These are phyloP conservation scores for Dinocampus coccinellae DNA, from an alignment of 2,888 invertebrate genomes.

Conservation along the genomic window DNA sequence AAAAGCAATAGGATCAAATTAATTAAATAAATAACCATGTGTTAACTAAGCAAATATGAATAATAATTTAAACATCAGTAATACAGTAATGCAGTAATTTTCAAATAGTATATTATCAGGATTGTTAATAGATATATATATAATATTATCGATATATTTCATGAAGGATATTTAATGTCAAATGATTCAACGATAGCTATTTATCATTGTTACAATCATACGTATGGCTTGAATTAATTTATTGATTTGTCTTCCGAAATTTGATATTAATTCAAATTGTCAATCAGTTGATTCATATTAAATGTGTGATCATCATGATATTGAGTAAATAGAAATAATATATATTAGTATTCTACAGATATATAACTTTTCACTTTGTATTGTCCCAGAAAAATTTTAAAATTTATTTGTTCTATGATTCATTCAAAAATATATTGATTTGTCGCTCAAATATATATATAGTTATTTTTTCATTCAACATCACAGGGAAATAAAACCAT, in stretches of 20 bases:
- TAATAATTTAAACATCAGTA: no score
- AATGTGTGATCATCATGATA: neutral
- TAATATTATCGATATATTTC: neutral
- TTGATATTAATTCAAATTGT: neutral
- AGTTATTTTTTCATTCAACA: no score
- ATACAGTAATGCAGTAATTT: neutral
- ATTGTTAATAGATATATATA: neutral
- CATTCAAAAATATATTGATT: no score
- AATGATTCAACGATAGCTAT: neutral
- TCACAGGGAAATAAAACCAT: no score
- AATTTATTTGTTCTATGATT: no score
- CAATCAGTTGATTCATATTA: neutral
- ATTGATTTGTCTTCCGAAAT: neutral
- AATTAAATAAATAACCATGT: neutral
- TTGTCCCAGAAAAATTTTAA: no score
- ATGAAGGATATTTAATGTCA: neutral
- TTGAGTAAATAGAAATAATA: neutral
- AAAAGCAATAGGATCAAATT: neutral
- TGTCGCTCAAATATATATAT: no score
- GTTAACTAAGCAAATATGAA: neutral
- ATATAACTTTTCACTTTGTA: no score
- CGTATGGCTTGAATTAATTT: neutral
- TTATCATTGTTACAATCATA: neutral
- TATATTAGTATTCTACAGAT: no score
- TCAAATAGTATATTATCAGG: neutral